Evolutionary conservation across 2,888 invertebrate genomes (phyloP).

Genomic region (Lysandra bellargus): DNA sequence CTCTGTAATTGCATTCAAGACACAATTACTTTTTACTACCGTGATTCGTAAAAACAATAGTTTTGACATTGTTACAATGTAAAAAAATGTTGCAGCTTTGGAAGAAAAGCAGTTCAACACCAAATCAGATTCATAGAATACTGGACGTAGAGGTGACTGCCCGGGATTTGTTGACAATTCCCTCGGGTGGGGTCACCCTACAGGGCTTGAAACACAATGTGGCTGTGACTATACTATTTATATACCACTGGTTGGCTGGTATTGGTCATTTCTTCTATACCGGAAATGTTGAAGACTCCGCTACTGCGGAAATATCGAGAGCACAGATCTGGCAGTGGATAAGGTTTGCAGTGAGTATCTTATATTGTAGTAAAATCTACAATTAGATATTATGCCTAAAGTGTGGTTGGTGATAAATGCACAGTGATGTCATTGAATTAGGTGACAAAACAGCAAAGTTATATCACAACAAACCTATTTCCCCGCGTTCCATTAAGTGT

Average conservation of each 20-base stretch:
- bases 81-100: slow-evolving; percentile 65
- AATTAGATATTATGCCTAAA: too few species aligned
- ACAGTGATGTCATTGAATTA: too few species aligned
- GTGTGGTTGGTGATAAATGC: too few species aligned
- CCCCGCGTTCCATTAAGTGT: too few species aligned
- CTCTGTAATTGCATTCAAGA: not conserved
- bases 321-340: slow-evolving; percentile 89
- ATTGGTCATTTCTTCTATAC: slow-evolving; percentile 84
- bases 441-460: too few species aligned
- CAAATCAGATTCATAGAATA: slow-evolving; percentile 76
- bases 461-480: too few species aligned
- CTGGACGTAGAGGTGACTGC: slow-evolving; percentile 63
- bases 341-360: slow-evolving; percentile 74
- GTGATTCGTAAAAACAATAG: not conserved
- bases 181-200: slow-evolving; percentile 83
- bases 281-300: slow-evolving; percentile 85
- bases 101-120: slow-evolving; percentile 67
- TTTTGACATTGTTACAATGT: not conserved
- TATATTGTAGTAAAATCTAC: not conserved
- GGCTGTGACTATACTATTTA: slow-evolving; percentile 83
- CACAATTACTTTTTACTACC: not conserved
- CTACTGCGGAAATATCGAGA: slow-evolving; percentile 87
- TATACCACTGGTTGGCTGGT: slow-evolving; percentile 85
- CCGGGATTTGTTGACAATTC: slow-evolving; percentile 78
- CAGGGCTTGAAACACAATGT: slow-evolving; percentile 83